Percentiles rank a stretch among this genome's conserved stretches.
These are phyloP conservation scores for Peromyscus attwateri DNA, from an alignment of 2,797 vertebrate genomes.

Conservation along the genomic window DNA sequence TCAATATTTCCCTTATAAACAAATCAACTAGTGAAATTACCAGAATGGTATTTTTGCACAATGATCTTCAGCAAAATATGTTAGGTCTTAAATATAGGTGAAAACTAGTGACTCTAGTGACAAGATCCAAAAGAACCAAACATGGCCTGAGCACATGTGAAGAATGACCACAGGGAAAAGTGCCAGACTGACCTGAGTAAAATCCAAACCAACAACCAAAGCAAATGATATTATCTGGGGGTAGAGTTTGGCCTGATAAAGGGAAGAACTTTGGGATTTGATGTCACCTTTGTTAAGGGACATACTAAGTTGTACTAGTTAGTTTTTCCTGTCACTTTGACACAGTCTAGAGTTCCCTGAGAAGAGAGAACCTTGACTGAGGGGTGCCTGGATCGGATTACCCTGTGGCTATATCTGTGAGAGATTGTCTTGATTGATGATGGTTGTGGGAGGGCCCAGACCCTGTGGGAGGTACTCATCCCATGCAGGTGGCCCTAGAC, in stretches of 20 bases:
- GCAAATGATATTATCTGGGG: background rate
- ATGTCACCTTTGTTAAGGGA: background rate
- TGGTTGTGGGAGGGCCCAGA: background rate
- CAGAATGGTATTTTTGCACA: background rate
- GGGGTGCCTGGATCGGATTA: background rate
- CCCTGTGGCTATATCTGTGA: background rate
- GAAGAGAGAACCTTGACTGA: background rate
- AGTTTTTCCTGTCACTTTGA: background rate
- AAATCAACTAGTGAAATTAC: background rate
- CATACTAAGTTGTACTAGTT: background rate
- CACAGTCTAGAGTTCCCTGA: background rate
- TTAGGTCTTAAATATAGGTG: background rate
- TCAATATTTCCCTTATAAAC: background rate
- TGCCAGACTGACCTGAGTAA: background rate
- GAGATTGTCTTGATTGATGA: background rate
- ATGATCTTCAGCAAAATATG: background rate
- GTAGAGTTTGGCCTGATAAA: background rate
- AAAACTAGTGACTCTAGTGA: background rate
- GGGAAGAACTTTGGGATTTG: background rate
- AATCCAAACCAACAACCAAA: background rate
- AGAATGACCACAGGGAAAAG: background rate
- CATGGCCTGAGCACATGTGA: background rate
- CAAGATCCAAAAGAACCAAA: background rate
- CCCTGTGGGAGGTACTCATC: background rate
- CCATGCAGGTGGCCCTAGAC: background rate